phyloP scores from a whole-genome alignment of 1,140 invertebrate species.

The Diploscapter pachys region DNA sequence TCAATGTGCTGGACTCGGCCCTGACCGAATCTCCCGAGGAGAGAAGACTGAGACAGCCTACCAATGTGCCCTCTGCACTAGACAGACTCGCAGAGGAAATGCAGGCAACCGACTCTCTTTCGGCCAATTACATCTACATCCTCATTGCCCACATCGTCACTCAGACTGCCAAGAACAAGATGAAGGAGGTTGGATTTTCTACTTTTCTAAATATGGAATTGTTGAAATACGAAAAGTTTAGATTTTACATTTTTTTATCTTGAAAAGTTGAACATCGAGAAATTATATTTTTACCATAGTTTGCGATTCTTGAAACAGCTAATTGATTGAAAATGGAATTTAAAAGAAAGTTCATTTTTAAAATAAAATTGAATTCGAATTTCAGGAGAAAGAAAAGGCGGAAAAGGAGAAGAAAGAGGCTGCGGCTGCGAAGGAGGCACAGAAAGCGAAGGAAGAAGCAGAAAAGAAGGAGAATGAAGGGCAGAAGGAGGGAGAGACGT shows the following conservation, averaged over 20 bases:
- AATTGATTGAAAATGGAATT: not conserved
- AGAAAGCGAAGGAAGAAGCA: slow-evolving; percentile 24
- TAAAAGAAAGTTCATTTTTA: not conserved
- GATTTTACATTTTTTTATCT: slow-evolving; percentile 1
- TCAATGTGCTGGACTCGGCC: too few species aligned
- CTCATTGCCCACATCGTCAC: slow-evolving; percentile 33
- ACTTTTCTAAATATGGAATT: not conserved
- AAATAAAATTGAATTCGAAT: slow-evolving; percentile 25
- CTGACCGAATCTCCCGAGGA: not conserved
- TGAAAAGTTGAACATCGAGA: too few species aligned
- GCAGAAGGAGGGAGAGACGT: slow-evolving; percentile 25
- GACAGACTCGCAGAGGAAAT: slow-evolving; percentile 39
- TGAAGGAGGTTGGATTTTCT: not conserved
- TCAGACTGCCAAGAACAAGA: slow-evolving; percentile 8
- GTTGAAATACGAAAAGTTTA: slow-evolving; percentile 8
- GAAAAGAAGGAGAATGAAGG: slow-evolving; percentile 9
- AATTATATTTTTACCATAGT: too few species aligned
- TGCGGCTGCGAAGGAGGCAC: not conserved
- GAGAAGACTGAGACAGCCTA: slow-evolving; percentile 12
- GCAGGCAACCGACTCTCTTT: slow-evolving; percentile 40
- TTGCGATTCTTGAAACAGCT: too few species aligned
- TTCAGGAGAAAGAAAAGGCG: slow-evolving; percentile 22
- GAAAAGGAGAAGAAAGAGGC: slow-evolving; percentile 23
- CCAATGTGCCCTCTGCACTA: slow-evolving; percentile 42
- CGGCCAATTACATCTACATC: slow-evolving; percentile 38